phyloP scores from a whole-genome alignment of 2,797 vertebrate genomes.

The Acanthurus lineatus region DNA sequence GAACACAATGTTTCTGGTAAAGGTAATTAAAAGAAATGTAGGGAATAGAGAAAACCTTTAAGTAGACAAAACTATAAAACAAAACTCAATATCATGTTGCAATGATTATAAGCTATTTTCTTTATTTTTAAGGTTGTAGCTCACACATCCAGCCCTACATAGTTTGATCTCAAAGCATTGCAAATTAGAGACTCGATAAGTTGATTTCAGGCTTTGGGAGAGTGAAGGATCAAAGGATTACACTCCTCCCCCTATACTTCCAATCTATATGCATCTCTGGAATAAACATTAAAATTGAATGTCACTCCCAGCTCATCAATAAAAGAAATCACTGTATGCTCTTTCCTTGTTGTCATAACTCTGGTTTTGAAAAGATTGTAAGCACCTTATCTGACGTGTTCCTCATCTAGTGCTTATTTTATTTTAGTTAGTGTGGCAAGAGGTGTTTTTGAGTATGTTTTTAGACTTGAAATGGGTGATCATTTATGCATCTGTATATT shows the following conservation, averaged over 20 bases:
- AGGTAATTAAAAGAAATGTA: neutral
- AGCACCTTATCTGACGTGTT: neutral
- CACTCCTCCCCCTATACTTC: neutral
- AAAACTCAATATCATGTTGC: no score
- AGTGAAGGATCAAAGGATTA: constrained; percentile 36
- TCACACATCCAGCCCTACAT: neutral
- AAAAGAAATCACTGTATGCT: neutral
- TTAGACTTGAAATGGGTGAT: neutral
- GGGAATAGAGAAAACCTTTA: neutral
- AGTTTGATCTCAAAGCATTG: no score
- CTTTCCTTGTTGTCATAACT: neutral
- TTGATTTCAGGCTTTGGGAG: constrained; percentile 7
- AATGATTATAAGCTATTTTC: neutral
- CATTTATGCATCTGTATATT: neutral
- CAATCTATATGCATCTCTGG: constrained; percentile 31
- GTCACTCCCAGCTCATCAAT: constrained; percentile 27
- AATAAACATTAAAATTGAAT: constrained; percentile 40
- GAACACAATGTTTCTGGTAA: neutral
- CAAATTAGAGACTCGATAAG: neutral
- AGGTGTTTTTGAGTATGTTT: neutral
- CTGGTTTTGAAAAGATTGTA: neutral
- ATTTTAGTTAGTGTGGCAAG: neutral
- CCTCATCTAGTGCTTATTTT: neutral
- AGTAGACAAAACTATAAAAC: neutral
- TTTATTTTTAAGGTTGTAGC: neutral